Conservation (phyloP, 2,113 vertebrate species). For the Gallinago undulata region DNA sequence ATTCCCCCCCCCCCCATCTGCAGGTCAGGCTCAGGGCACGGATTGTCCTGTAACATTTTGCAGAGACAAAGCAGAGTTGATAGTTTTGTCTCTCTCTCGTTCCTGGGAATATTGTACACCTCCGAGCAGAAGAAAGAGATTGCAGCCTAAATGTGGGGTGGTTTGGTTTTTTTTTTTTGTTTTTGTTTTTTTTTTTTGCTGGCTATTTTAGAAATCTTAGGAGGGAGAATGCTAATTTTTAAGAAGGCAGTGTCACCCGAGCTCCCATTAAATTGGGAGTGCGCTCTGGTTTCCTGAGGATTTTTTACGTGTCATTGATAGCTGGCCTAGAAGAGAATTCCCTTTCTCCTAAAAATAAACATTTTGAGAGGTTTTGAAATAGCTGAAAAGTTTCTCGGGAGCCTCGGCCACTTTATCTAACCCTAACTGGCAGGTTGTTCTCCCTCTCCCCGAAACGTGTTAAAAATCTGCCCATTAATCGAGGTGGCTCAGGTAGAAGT, state of each 20-base stretch:
- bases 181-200: slow-evolving; percentile 5
- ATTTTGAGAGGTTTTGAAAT: slow-evolving; percentile 69
- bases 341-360: slow-evolving; percentile 65
- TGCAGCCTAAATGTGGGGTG: slow-evolving; percentile 8
- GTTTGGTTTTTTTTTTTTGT: neutral
- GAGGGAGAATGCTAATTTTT: slow-evolving; percentile 60
- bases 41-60: slow-evolving; percentile 69
- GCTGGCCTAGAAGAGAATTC: slow-evolving; percentile 61
- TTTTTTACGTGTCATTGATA: slow-evolving; percentile 68
- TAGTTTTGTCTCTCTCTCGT: slow-evolving; percentile 69
- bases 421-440: slow-evolving; percentile 36
- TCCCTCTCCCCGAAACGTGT: neutral
- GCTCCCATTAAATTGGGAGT: slow-evolving; percentile 62
- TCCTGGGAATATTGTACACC: slow-evolving; percentile 63
- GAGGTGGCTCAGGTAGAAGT: slow-evolving; percentile 28
- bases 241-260: slow-evolving; percentile 61
- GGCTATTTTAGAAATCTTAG: slow-evolving; percentile 67
- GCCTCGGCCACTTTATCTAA: slow-evolving; percentile 40
- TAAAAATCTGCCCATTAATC: slow-evolving; percentile 58
- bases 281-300: slow-evolving; percentile 62
- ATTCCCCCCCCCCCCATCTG: neutral
- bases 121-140: slow-evolving; percentile 61
- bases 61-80: slow-evolving; percentile 76
- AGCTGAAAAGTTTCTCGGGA: slow-evolving; percentile 51
- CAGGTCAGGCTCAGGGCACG: slow-evolving; percentile 68